phyloP scores from a whole-genome alignment of 2,888 invertebrate genomes.

The Brachylomia viminalis region DNA sequence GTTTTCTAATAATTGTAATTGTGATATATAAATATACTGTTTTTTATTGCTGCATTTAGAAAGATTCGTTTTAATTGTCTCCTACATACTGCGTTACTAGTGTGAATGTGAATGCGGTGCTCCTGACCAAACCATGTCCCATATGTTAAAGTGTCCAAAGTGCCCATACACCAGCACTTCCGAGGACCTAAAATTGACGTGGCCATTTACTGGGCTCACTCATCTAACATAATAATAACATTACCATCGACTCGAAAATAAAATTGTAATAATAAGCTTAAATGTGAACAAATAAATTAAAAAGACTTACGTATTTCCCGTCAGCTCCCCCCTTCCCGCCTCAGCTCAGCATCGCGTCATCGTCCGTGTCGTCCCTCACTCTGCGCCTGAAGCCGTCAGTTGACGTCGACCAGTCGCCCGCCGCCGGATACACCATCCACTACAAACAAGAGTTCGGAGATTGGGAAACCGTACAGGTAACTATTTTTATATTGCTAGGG shows the following conservation, averaged over 20 bases:
- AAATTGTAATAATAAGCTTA: neutral
- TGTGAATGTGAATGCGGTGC: neutral
- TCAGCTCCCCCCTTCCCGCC: constrained; percentile 89
- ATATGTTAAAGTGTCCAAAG: neutral
- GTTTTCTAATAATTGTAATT: neutral
- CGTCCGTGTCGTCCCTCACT: constrained; percentile 88
- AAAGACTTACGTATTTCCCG: constrained; percentile 6
- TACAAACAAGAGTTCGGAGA: constrained; percentile 98
- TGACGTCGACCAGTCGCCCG: constrained; percentile 95
- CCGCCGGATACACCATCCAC: constrained; percentile 97
- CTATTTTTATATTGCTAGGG: neutral
- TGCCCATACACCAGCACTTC: neutral
- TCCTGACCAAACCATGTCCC: neutral
- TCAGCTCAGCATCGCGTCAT: constrained; percentile 87
- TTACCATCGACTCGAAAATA: neutral
- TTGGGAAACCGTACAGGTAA: constrained; percentile 96
- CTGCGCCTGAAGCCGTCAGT: constrained; percentile 90
- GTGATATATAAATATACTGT: neutral
- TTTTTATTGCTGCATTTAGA: neutral
- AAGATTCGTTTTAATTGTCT: neutral
- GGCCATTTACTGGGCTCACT: neutral
- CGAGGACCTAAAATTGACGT: neutral
- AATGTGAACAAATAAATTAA: neutral
- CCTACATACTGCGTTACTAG: neutral
- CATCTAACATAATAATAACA: neutral